phyloP scores from a whole-genome alignment of 2,113 vertebrate species.

The Oceanites oceanicus region DNA sequence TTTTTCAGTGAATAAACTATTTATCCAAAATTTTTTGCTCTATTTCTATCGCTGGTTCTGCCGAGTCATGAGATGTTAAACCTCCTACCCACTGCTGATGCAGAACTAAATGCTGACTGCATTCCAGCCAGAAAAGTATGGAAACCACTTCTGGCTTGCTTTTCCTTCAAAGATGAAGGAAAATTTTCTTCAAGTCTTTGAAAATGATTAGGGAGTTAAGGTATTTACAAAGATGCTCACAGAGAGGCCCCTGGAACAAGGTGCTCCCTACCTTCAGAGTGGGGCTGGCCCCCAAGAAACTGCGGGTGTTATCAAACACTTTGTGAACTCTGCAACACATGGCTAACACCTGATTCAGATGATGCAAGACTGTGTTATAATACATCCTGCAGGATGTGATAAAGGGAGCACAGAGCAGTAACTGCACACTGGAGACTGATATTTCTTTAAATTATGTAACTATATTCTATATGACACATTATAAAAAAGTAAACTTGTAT shows the following conservation, averaged over 20 bases:
- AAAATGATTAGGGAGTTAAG: neutral
- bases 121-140: neutral
- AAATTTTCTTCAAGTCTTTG: neutral
- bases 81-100: neutral
- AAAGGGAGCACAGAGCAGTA: neutral
- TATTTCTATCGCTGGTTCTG: neutral
- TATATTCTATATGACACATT: neutral
- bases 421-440: neutral
- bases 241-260: neutral
- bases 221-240: neutral
- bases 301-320: neutral
- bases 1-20: constrained; percentile 6
- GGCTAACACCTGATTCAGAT: neutral
- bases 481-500: neutral
- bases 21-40: neutral
- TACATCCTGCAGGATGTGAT: neutral
- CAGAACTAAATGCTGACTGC: constrained; percentile 7
- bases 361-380: neutral
- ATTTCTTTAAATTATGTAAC: neutral
- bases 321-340: neutral
- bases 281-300: neutral
- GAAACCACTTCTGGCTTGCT: neutral
- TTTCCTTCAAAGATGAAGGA: neutral
- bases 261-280: neutral
- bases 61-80: constrained; percentile 8